Conservation (phyloP, 2,888 invertebrate genomes). For the Antitype chi region DNA sequence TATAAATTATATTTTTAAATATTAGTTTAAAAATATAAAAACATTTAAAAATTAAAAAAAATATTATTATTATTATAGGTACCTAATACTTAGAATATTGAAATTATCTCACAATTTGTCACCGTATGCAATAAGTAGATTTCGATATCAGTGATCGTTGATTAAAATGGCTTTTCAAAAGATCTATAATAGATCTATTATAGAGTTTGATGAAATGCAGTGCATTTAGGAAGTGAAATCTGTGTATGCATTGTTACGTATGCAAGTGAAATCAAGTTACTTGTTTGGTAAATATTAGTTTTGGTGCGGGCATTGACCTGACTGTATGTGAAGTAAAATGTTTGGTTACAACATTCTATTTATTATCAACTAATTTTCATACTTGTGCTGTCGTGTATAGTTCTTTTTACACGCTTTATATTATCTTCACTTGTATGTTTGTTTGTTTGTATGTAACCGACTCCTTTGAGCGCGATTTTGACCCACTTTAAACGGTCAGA, state of each 20-base stretch:
- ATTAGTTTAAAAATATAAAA: too few relatives aligned
- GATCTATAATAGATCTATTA: slow-evolving; percentile 54
- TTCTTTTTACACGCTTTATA: too few relatives aligned
- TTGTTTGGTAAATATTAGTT: slow-evolving; percentile 43
- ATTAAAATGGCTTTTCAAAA: slow-evolving; percentile 44
- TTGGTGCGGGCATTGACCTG: slow-evolving; percentile 34
- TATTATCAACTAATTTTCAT: neutral
- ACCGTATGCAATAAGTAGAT: slow-evolving; percentile 39
- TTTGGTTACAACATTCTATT: slow-evolving; percentile 15
- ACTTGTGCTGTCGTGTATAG: neutral
- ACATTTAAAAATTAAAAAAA: too few relatives aligned
- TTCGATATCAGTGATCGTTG: slow-evolving; percentile 15
- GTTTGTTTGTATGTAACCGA: too few relatives aligned
- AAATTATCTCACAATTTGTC: slow-evolving; percentile 34
- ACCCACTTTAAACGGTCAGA: too few relatives aligned
- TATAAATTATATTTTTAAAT: too few relatives aligned
- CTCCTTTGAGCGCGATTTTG: too few relatives aligned
- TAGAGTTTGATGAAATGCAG: slow-evolving; percentile 50
- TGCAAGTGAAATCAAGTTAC: slow-evolving; percentile 52
- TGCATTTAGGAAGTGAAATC: slow-evolving; percentile 54
- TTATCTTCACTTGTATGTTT: too few relatives aligned
- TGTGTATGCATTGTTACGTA: slow-evolving; percentile 55
- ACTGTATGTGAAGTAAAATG: slow-evolving; percentile 4
- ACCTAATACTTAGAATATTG: slow-evolving; percentile 4
- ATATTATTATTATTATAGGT: too few relatives aligned